phyloP scores from a whole-genome alignment of 2,113 vertebrate genomes.

The Collichthys lucidus region DNA sequence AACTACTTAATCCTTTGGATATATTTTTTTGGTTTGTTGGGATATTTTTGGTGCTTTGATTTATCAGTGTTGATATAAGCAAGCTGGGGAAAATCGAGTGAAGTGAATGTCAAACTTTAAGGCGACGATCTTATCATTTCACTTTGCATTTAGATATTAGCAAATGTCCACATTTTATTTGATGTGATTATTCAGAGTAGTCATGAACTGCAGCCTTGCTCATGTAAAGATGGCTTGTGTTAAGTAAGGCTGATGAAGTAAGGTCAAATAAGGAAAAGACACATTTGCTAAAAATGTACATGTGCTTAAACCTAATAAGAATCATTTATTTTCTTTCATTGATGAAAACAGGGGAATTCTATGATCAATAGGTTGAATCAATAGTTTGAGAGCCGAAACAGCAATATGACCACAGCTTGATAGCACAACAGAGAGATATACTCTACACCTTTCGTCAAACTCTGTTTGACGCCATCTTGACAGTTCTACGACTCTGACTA shows the following conservation, averaged over 20 bases:
- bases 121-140: not conserved
- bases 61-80: constrained; percentile 16
- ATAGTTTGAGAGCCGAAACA: not conserved
- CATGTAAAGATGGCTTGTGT: not conserved
- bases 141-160: constrained; percentile 5
- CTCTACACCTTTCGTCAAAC: too few relatives aligned
- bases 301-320: not conserved
- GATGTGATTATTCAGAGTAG: not conserved
- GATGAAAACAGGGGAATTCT: not conserved
- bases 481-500: too few relatives aligned
- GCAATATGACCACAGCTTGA: not conserved
- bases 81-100: not conserved
- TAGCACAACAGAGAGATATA: too few relatives aligned
- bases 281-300: not conserved
- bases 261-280: not conserved
- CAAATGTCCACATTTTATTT: constrained; percentile 1
- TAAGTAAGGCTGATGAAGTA: not conserved
- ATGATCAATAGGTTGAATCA: not conserved
- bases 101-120: constrained; percentile 20
- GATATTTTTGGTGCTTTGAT: constrained; percentile 1
- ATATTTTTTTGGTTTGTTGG: constrained; percentile 12
- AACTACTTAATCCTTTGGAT: constrained; percentile 5
- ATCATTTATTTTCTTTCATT: not conserved
- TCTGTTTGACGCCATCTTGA: too few relatives aligned
- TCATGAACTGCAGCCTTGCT: not conserved